A percentile compares a stretch with the other conserved stretches of the same genome.
phyloP scores from a whole-genome alignment of 2,888 invertebrate species.

The Drosophila testacea region DNA sequence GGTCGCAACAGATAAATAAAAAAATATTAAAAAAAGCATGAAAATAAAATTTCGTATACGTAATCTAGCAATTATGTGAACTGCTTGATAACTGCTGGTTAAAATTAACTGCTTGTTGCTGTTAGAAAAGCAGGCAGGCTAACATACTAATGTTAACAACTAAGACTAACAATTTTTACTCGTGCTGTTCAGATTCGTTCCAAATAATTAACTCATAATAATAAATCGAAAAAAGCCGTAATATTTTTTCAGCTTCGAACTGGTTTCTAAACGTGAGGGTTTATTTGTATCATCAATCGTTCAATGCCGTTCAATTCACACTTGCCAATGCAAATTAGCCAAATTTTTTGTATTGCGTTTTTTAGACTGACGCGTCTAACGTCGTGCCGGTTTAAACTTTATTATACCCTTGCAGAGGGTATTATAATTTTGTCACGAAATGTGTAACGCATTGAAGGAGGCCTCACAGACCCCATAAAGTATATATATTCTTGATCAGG shows the following conservation, averaged over 20 bases:
- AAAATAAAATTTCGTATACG: slow-evolving; percentile 23
- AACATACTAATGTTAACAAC: slow-evolving; percentile 22
- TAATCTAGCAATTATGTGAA: slow-evolving; percentile 2
- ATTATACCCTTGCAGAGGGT: not conserved
- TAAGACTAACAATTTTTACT: slow-evolving; percentile 4
- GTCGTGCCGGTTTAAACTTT: slow-evolving; percentile 2
- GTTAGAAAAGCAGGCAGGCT: slow-evolving; percentile 17
- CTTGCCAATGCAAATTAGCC: slow-evolving; percentile 43
- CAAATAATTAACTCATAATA: slow-evolving; percentile 34
- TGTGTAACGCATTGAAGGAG: not conserved
- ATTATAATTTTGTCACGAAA: slow-evolving; percentile 13
- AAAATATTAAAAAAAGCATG: not conserved
- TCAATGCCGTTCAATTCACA: slow-evolving; percentile 33
- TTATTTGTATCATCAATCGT: slow-evolving; percentile 41
- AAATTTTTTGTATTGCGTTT: slow-evolving; percentile 10
- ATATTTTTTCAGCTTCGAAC: slow-evolving; percentile 5
- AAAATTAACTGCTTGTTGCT: slow-evolving; percentile 28
- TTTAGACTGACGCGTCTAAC: not conserved
- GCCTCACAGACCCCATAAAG: no score
- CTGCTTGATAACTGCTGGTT: slow-evolving; percentile 23
- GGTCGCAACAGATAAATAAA: slow-evolving; percentile 38
- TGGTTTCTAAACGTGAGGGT: slow-evolving; percentile 4
- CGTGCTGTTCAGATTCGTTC: slow-evolving; percentile 23
- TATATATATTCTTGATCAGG: no score
- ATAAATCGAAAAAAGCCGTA: slow-evolving; percentile 16